Evolutionary conservation across 2,797 vertebrate genomes (phyloP).

Genomic region (Heterohyrax brucei): DNA sequence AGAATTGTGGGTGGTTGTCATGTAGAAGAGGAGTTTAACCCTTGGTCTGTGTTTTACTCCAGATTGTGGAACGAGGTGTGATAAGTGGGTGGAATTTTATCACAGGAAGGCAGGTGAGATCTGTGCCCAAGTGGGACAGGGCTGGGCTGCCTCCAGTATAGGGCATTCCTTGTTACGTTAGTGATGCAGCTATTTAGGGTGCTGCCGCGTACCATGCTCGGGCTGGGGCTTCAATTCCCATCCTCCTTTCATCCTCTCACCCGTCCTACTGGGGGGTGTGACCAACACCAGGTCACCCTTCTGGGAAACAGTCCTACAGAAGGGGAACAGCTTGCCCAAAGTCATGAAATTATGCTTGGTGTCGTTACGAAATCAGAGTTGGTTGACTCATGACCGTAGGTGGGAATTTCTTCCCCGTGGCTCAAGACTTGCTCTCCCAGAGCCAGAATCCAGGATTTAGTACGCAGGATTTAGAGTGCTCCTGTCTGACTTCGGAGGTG

Average conservation of each 20-base stretch:
- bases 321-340: neutral
- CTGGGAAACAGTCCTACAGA: neutral
- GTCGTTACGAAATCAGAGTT: neutral
- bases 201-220: fast-evolving
- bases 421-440: neutral
- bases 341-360: neutral
- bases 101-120: neutral
- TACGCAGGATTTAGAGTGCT: neutral
- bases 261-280: neutral
- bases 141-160: neutral
- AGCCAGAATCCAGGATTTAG: neutral
- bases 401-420: neutral
- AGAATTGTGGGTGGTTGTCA: neutral
- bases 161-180: no score
- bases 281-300: neutral
- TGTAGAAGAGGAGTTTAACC: neutral
- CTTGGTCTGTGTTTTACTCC: neutral
- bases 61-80: neutral
- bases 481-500: neutral
- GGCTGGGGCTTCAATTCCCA: neutral
- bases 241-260: neutral
- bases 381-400: neutral
- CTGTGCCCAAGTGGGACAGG: neutral
- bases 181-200: neutral
- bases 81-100: neutral